These are phyloP conservation scores for Pterocles orientalis DNA, from an alignment of 2,113 vertebrate species.

Conservation along the genomic window DNA sequence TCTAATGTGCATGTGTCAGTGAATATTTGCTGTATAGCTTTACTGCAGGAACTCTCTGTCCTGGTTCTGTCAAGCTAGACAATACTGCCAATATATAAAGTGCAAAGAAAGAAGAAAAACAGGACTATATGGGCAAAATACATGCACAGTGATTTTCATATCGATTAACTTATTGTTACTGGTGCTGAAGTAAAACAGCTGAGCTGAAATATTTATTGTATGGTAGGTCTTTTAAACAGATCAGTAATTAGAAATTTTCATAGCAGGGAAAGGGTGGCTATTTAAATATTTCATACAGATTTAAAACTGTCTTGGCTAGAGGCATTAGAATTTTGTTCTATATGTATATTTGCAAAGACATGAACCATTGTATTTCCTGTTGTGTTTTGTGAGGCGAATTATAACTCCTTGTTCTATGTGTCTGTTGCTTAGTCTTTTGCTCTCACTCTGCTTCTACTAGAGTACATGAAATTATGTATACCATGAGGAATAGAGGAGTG, in stretches of 20 bases:
- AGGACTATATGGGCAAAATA: neutral
- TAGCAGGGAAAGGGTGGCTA: neutral
- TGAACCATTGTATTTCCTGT: neutral
- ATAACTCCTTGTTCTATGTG: neutral
- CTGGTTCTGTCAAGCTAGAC: constrained; percentile 8
- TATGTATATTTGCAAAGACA: neutral
- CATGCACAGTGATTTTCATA: neutral
- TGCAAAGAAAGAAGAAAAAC: neutral
- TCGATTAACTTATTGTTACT: neutral
- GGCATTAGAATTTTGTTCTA: neutral
- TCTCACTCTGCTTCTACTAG: neutral
- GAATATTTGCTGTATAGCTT: neutral
- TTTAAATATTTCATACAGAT: neutral
- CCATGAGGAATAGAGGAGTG: neutral
- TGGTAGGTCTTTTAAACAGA: neutral
- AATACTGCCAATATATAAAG: neutral
- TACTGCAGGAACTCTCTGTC: neutral
- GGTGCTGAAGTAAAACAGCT: neutral
- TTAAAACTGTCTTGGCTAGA: neutral
- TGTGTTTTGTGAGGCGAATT: neutral
- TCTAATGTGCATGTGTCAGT: neutral
- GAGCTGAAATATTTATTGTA: neutral
- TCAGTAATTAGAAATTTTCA: neutral
- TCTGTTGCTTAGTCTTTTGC: neutral
- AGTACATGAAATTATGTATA: neutral